Evolutionary conservation across 2,797 vertebrate genomes (phyloP).

Genomic region (Melanotaenia boesemani): DNA sequence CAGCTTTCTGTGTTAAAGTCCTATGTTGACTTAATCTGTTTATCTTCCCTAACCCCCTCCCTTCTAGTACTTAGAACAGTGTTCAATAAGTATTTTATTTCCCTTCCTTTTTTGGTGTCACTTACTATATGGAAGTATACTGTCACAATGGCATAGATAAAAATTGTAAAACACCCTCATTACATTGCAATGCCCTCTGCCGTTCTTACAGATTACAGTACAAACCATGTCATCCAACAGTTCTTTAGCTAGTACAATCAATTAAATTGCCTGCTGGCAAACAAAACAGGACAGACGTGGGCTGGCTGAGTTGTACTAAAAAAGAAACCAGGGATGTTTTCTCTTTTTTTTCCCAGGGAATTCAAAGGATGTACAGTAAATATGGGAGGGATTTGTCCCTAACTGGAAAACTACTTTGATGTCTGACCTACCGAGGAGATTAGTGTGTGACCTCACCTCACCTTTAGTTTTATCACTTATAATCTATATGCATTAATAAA

Average conservation of each 20-base stretch:
- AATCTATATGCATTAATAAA: constrained; percentile 53
- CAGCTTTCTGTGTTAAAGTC: no score
- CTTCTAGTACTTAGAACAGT: no score
- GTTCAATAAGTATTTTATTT: background rate
- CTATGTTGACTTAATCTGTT: background rate
- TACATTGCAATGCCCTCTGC: constrained; percentile 12
- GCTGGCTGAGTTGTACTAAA: constrained; percentile 42
- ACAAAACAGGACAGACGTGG: constrained; percentile 58
- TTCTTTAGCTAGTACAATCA: constrained; percentile 44
- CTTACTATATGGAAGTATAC: background rate
- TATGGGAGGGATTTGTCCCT: constrained; percentile 58
- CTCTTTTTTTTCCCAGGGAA: constrained; percentile 5
- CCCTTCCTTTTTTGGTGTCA: no score
- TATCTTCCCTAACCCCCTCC: background rate
- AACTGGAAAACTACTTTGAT: constrained; percentile 24
- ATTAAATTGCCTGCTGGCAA: constrained; percentile 54
- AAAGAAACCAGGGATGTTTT: constrained; percentile 34
- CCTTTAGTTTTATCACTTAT: constrained; percentile 39
- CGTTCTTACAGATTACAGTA: constrained; percentile 8
- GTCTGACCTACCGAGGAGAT: constrained; percentile 53
- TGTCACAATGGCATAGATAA: background rate
- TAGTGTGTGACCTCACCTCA: constrained; percentile 34
- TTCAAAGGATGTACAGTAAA: constrained; percentile 46
- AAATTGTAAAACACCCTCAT: background rate
- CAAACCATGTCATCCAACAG: constrained; percentile 40